Base-by-base conservation (phyloP, 37 sponge, comb jelly and placozoan species). In the Theonella swinhoei region DNA sequence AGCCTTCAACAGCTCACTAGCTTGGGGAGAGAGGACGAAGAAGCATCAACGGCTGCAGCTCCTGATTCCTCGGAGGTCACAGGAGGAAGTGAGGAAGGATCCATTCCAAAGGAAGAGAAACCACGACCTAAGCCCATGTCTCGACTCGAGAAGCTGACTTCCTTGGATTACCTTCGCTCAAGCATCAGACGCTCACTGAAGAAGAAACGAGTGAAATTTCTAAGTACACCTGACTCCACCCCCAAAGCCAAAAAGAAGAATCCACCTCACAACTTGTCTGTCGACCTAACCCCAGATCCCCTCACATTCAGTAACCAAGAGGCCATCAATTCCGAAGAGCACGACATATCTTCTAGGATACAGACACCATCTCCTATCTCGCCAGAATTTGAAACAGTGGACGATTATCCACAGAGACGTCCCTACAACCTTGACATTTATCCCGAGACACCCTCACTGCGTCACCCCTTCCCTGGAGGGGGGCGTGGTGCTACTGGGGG, bases 111-210 rank as follows among this genome's bases (percentile, higher is more conserved):
- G 31, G 66, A 65, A 4, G 69, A 68, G 34, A 68, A 29, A 33
- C 33, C 33, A 31, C 69, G 19, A 68, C 19, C 30, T 29, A 68
- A 68, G 31, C 34, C 69, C 25, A 64, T 83, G 64, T 83, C 83
- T 5, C 39, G 58, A 17, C 58, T 88, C 20, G 89, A 83, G 77
- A 88, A 83, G 70, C 74, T 88, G 35, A 88, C 89, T 11, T 88
- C 89, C 17, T 38, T 88, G 2, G 77, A 81, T 33, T 88, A 88
- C 82, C 81, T 88, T 42, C 34, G 89, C 70, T 68, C 77, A 11
- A 88, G 89, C 28, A 33, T 88, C 54, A 58, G 89, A 42, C 38
- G 38, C 30, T 34, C 38, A 30, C 71, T 62, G 36, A 83, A 82
- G 54, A 70, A 59, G 62, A 82, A 59, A 64, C 82, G 68, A 35